Base-by-base conservation (phyloP, 2,113 vertebrate genomes). In the Lota lota region DNA sequence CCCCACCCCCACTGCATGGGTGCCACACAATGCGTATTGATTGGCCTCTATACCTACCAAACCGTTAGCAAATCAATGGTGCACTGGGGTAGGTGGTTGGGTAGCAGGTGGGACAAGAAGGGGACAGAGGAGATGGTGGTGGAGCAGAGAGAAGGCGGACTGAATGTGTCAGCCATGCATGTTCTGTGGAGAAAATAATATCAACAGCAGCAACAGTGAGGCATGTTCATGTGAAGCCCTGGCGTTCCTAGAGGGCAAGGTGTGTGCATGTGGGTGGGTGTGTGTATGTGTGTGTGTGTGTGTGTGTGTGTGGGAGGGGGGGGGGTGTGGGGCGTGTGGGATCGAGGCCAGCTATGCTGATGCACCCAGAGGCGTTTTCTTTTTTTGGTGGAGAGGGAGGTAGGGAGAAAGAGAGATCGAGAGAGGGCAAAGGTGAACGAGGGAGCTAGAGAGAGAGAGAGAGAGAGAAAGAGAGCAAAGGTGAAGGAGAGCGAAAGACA, bases 1-100 rank as follows among this genome's bases (percentile, higher is more conserved):
- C 56, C 17, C 5, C 24, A 33, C 63, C 24, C 22, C 54, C 72
- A 71, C 59, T 64, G 22, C 40, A 50, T 70, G 59, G 67, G 70
- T 78, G 66, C 69, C 21, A 61, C 64, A 57, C 75, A 71, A 66
- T 17, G 68, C 72, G 57, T 68, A 85, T 80, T 73, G 83, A 85
- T 87, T 83, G 77, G 64, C 77, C 83, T 79, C 77, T 83, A 75
- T 69, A n/a, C n/a, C n/a, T n/a, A n/a, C n/a, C n/a, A 79, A 81
- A 79, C 78, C 70, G 70, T 80, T 70, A 76, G 67, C 79, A 84
- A n/a, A 85, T 90, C 86, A 67, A 81, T 82, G 80, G 58, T 61
- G 56, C 79, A 77, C 76, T 67, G 63, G 70, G 61, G 71, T 64
- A 71, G 79, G 22, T 28, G 10, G 20, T 20, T 51, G 82, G 63